Base-by-base conservation (phyloP, 1,140 invertebrate species). In the Maconellicoccus hirsutus region DNA sequence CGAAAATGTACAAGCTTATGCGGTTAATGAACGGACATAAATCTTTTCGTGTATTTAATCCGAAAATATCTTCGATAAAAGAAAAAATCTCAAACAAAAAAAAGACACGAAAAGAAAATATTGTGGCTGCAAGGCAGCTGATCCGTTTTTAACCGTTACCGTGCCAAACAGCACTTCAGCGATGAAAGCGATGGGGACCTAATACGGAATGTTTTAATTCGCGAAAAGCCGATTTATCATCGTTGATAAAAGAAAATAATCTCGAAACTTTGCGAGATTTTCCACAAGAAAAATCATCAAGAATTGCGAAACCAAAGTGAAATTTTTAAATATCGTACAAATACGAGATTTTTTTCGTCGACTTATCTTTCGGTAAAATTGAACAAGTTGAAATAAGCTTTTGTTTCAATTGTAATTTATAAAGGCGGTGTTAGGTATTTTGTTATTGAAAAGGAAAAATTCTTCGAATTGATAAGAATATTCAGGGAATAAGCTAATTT, bases 21-120 rank as follows among this genome's bases (percentile, higher is more conserved):
- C 61, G 61, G 61, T 66, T 66, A 66, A 66, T 66, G 61, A 66
- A 66, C 61, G 61, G 61, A 66, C 61, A 66, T 66, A 66, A 66
- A 66, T 66, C 61, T 66, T 66, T 66, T 66, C 61, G 61, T 26
- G 22, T 66, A 66, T 66, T 23, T 66, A 66, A 66, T 66, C 61
- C 61, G 61, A 66, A 66, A 66, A 66, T 66, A 66, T 66, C 61
- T 66, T 66, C 61, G 61, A 66, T 66, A 66, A 66, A 66, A 66
- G 25, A 66, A 66, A 10, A 66, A 23, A 66, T 66, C 61, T 25
- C 16, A 26, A n/a, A n/a, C n/a, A n/a, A n/a, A n/a, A 66, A 66
- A 66, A 66, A 66, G 25, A 66, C 22, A 66, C 19, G 61, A 66
- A 66, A 66, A 66, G 21, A 26, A 66, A 66, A 66, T 59, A 66